Base-by-base conservation (phyloP, 2,888 invertebrate species). In the Euplagia quadripunctaria region DNA sequence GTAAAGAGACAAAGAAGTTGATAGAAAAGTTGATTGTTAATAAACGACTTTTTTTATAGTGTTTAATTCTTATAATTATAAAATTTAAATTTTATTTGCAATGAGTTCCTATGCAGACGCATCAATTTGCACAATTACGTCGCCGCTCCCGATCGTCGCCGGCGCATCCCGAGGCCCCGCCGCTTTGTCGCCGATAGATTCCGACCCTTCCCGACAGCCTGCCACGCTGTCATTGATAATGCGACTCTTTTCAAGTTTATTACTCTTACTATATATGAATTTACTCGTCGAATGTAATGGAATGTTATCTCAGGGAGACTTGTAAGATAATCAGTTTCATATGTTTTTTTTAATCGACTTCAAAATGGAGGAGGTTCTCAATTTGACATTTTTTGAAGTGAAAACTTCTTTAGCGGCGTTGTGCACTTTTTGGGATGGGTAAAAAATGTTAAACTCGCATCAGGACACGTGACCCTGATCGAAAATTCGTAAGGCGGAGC, bases 201-300 rank as follows among this genome's bases (percentile, higher is more conserved):
- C 63, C 70, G 61, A 70, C 31, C 58, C 64, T 41, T 70, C 71
- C 70, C 49, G 55, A 63, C 55, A 64, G 31, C 20, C 41, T 61
- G 74, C 17, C 46, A 64, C 64, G 68, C 76, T 69, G 68, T 68
- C 68, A 81, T 82, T 78, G 80, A 81, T 80, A 79, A 80, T 80
- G 75, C 77, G 80, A 84, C 79, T 82, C 78, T 52, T 43, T 74
- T 46, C 80, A 82, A 79, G 69, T 84, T 85, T 85, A 85, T 85
- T 76, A 75, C 74, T 73, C 52, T 46, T 61, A 43, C 51, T 77
- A 70, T 67, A 58, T 67, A 78, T 78, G 64, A 78, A 73, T 52
- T 68, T 58, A 20, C 41, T 55, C 55, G 42, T 42, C 9, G 4
- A 46, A n/a, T 64, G 64, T 64, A 64, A 11, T 42, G 43, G 64